These are phyloP conservation scores for Uria lomvia DNA, from an alignment of 2,113 vertebrate species.

Conservation along the genomic window DNA sequence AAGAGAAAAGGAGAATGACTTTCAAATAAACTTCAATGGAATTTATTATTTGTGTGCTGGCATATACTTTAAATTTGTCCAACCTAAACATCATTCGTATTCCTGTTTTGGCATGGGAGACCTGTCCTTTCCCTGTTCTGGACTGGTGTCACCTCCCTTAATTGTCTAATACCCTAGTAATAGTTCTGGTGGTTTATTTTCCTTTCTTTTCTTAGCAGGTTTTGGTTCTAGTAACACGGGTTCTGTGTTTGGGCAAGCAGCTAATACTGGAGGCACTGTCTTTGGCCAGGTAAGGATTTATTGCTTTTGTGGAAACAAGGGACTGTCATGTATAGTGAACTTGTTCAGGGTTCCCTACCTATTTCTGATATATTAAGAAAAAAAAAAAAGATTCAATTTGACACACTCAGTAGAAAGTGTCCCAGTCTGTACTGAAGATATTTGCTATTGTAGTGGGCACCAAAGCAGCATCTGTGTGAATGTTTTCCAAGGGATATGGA, in stretches of 20 bases:
- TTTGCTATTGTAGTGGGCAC: not conserved
- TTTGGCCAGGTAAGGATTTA: constrained; percentile 87
- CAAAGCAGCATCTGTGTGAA: not conserved
- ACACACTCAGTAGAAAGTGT: not conserved
- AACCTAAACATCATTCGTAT: not conserved
- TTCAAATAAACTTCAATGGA: not conserved
- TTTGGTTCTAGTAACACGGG: constrained; percentile 81
- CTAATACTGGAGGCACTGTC: constrained; percentile 72
- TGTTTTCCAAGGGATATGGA: not conserved
- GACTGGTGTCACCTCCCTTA: not conserved
- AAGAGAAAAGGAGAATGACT: not conserved
- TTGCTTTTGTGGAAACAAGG: not conserved
- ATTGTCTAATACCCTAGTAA: not conserved
- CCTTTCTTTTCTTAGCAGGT: constrained; percentile 41
- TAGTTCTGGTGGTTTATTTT: not conserved
- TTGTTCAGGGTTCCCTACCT: not conserved
- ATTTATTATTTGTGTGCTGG: not conserved
- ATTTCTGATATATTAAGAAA: not conserved
- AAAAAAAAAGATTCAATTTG: not conserved
- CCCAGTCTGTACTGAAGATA: not conserved
- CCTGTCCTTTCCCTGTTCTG: not conserved
- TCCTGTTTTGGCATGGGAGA: not conserved
- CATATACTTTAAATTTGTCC: not conserved
- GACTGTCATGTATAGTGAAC: accelerated
- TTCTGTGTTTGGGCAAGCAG: constrained; percentile 86